Percentiles rank a stretch among this genome's conserved stretches.
phyloP scores from a whole-genome alignment of 2,113 vertebrate species.

The Trachemys scripta region DNA sequence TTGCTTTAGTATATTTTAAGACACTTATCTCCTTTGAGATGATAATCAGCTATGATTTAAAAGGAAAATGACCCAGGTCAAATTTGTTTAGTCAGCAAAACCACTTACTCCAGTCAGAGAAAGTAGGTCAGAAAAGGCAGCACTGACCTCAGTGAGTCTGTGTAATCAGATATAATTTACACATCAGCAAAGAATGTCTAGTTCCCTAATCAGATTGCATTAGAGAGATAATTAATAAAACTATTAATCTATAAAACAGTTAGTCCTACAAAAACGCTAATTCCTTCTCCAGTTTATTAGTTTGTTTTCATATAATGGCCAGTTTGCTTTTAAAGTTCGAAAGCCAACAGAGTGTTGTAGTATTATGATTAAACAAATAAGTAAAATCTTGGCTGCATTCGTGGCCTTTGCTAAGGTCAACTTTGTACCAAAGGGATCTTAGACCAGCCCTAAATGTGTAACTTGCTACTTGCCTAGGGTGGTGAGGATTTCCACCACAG shows the following conservation, averaged over 20 bases:
- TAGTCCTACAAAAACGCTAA: background rate
- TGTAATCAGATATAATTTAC: background rate
- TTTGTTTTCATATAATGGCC: background rate
- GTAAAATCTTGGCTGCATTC: background rate
- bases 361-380: background rate
- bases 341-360: background rate
- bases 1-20: background rate
- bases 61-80: background rate
- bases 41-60: background rate
- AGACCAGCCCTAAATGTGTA: background rate
- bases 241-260: background rate
- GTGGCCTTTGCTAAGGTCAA: background rate
- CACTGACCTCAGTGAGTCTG: background rate
- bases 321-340: background rate
- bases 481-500: background rate
- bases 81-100: background rate
- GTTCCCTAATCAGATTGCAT: background rate
- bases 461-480: background rate
- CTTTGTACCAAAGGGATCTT: background rate
- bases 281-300: background rate
- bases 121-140: slow-evolving; percentile 30
- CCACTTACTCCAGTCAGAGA: background rate
- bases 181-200: background rate
- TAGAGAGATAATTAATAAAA: background rate
- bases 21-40: background rate